A percentile compares a stretch with the other conserved stretches of the same genome.
These are phyloP conservation scores for Cygnus olor DNA, from an alignment of 2,797 vertebrate species.

Conservation along the genomic window DNA sequence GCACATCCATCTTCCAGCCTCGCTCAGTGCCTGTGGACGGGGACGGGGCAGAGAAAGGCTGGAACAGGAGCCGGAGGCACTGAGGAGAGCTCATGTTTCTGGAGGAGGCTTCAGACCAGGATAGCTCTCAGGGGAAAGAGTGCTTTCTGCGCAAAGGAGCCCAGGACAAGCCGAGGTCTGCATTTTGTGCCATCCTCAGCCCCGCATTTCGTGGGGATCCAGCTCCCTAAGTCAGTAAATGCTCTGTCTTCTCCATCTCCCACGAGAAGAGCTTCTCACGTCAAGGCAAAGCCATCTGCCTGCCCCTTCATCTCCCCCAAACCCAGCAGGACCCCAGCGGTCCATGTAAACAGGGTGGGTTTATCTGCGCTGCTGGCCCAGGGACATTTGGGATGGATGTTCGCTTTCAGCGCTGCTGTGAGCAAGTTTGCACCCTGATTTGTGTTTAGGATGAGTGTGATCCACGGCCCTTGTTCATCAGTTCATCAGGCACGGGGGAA, in stretches of 20 bases:
- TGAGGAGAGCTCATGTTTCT: neutral
- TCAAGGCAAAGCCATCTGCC: neutral
- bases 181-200: neutral
- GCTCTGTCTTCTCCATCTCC: neutral
- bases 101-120: neutral
- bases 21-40: fast-evolving
- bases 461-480: neutral
- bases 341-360: neutral
- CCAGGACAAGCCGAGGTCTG: too few relatives aligned
- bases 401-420: neutral
- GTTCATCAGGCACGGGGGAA: neutral
- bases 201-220: fast-evolving
- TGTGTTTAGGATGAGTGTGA: neutral
- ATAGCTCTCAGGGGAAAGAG: neutral
- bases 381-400: neutral
- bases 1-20: neutral
- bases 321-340: neutral
- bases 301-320: neutral
- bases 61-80: neutral
- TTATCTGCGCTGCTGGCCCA: neutral
- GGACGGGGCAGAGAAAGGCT: neutral
- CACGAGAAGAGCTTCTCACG: neutral
- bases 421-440: neutral
- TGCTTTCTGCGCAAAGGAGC: neutral
- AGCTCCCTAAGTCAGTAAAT: neutral